Conservation (phyloP, 2,797 vertebrate genomes). For the Thamnophis elegans region DNA sequence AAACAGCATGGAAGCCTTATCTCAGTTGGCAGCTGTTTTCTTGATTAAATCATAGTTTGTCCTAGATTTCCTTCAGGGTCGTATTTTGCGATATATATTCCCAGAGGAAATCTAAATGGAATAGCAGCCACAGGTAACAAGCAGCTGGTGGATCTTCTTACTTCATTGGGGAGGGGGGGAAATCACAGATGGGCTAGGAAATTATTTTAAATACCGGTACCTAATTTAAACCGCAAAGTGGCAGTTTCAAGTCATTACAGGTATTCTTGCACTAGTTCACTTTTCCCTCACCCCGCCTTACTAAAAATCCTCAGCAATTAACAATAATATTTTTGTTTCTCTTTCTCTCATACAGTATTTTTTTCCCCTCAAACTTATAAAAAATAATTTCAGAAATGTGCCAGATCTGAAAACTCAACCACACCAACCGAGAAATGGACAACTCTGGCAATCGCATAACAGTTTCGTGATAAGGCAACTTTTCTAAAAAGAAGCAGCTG, state of each 20-base stretch:
- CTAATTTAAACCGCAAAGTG: background rate
- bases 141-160: background rate
- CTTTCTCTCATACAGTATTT: background rate
- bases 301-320: background rate
- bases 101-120: background rate
- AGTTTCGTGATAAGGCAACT: background rate
- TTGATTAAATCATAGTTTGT: background rate
- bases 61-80: background rate
- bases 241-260: background rate
- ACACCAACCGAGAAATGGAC: background rate
- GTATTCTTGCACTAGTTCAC: background rate
- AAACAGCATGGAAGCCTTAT: background rate
- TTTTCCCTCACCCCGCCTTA: background rate
- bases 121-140: background rate
- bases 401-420: background rate
- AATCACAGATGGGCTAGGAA: background rate
- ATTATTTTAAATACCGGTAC: background rate
- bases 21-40: background rate
- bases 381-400: background rate
- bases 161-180: fast-evolving
- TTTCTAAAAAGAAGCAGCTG: background rate
- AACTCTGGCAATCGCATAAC: background rate
- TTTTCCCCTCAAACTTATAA: background rate
- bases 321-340: background rate
- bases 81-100: background rate